Evolutionary conservation across 1,140 invertebrate species (phyloP).

Genomic region (Lethrus apterus): DNA sequence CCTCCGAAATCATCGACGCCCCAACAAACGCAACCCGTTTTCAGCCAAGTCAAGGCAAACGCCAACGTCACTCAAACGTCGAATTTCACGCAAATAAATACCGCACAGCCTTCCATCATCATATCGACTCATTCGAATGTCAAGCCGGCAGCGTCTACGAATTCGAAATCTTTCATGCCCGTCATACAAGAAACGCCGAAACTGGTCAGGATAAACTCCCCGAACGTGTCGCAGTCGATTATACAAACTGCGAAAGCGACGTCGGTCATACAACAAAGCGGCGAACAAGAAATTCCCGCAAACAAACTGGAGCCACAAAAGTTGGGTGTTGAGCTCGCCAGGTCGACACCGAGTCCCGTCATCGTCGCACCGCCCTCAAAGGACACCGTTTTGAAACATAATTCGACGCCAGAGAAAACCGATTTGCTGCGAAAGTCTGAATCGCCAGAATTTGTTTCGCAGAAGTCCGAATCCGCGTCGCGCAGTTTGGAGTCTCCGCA

Average conservation of each 20-base stretch:
- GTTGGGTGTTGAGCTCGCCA: slow-evolving; percentile 23
- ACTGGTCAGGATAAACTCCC: slow-evolving; percentile 23
- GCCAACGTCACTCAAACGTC: background rate
- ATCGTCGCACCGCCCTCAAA: slow-evolving; percentile 37
- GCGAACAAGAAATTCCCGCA: background rate
- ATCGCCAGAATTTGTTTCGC: no score
- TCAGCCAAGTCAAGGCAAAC: background rate
- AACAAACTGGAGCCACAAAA: slow-evolving; percentile 4
- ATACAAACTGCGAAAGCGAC: slow-evolving; percentile 1
- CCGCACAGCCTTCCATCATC: slow-evolving; percentile 32
- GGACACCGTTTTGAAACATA: no score
- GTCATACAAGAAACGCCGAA: slow-evolving; percentile 33
- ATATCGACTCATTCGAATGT: slow-evolving; percentile 17
- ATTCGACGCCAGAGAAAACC: background rate
- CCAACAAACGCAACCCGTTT: background rate
- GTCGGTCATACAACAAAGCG: slow-evolving; percentile 7
- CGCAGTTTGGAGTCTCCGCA: no score
- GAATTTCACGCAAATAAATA: slow-evolving; percentile 1
- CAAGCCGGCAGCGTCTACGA: slow-evolving; percentile 10
- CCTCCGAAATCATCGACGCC: slow-evolving; percentile 11
- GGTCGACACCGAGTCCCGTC: slow-evolving; percentile 46
- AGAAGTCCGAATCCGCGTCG: no score
- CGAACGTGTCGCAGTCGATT: background rate
- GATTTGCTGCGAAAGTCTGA: no score
- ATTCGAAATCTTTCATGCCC: slow-evolving; percentile 33